Evolutionary conservation across 2,113 vertebrate genomes (phyloP).

Genomic region (Noturus placidus): DNA sequence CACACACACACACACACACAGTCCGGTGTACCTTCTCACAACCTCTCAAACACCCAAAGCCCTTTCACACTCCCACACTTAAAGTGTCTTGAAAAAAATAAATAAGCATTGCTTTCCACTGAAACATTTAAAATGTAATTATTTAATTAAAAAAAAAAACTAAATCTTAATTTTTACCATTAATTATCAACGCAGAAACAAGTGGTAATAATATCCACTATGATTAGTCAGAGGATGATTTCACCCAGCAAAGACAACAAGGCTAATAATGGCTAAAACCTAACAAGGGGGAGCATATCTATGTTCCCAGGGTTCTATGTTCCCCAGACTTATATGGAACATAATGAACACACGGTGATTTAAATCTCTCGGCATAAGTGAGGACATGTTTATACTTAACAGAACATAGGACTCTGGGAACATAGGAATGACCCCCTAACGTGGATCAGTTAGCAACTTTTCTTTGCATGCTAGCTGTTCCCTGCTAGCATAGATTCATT

Average conservation of each 20-base stretch:
- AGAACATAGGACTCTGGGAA: too few species aligned
- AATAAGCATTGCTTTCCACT: neutral
- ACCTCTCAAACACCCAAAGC: constrained; percentile 12
- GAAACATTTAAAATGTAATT: constrained; percentile 1
- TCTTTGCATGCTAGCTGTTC: neutral
- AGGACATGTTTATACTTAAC: too few species aligned
- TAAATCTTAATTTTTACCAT: neutral
- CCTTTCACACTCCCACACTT: constrained; percentile 34
- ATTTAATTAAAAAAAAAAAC: too few species aligned
- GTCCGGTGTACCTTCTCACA: constrained; percentile 26
- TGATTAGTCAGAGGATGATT: neutral
- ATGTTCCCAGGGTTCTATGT: too few species aligned
- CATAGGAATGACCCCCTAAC: too few species aligned
- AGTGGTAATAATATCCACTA: neutral
- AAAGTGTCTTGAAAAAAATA: neutral
- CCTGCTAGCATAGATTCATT: neutral
- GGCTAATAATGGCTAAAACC: neutral
- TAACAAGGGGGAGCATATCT: too few species aligned
- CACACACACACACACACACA: constrained; percentile 9
- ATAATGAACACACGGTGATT: too few species aligned
- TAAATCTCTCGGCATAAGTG: too few species aligned
- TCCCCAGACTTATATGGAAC: too few species aligned
- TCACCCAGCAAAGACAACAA: neutral
- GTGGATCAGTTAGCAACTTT: neutral
- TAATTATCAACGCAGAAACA: neutral